Evolutionary conservation across 2,888 invertebrate genomes (phyloP).

Genomic region (Xylota segnis): DNA sequence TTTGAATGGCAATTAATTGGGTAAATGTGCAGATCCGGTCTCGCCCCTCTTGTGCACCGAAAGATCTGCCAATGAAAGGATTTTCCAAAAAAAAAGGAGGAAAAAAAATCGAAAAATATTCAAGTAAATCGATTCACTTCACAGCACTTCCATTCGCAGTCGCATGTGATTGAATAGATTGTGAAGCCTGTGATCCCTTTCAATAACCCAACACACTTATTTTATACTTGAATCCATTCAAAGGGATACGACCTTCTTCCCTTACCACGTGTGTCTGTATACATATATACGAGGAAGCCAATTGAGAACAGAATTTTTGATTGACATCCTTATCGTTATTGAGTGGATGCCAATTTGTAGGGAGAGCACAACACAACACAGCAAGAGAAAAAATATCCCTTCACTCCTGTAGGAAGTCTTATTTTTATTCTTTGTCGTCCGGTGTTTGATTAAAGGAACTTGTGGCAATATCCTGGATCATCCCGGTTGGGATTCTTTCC

Average conservation of each 20-base stretch:
- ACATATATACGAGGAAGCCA: slow-evolving; percentile 9
- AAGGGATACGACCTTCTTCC: not conserved
- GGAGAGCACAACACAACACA: not conserved
- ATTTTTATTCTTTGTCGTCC: slow-evolving; percentile 30
- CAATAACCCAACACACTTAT: slow-evolving; percentile 26
- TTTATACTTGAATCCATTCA: slow-evolving; percentile 16
- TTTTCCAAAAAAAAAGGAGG: not conserved
- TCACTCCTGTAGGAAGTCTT: slow-evolving; percentile 17
- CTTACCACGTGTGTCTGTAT: not conserved
- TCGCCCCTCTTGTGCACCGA: not conserved
- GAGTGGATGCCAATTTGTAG: slow-evolving; percentile 49
- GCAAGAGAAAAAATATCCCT: not conserved
- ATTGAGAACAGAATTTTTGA: slow-evolving; percentile 50
- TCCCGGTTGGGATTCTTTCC: slow-evolving; percentile 8
- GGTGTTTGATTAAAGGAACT: slow-evolving; percentile 52
- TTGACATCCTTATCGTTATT: slow-evolving; percentile 53
- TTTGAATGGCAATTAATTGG: slow-evolving; percentile 48
- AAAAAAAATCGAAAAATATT: not conserved
- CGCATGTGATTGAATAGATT: slow-evolving; percentile 35
- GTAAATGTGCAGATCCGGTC: slow-evolving; percentile 4
- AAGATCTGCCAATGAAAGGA: slow-evolving; percentile 7
- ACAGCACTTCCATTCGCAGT: not conserved
- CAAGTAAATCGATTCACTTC: slow-evolving; percentile 29
- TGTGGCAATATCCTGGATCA: slow-evolving; percentile 40
- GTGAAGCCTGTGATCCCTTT: slow-evolving; percentile 33